A percentile compares a stretch with the other conserved stretches of the same genome.
phyloP scores from a whole-genome alignment of 2,888 invertebrate genomes.

The Dryocosmus kuriphilus region DNA sequence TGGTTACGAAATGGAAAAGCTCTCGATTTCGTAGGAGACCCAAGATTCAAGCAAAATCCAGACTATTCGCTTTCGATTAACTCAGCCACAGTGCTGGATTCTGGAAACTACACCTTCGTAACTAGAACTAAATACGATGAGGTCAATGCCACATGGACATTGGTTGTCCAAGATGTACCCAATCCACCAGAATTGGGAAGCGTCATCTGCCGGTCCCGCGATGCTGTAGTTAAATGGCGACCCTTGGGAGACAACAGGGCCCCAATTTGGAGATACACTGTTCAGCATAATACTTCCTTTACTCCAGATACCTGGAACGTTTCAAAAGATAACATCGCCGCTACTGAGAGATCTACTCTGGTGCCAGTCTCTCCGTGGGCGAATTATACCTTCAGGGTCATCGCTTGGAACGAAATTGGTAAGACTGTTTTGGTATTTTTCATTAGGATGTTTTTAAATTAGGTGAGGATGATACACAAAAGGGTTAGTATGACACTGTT shows the following conservation, averaged over 20 bases:
- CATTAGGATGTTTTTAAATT: not conserved
- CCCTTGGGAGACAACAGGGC: slow-evolving; percentile 97
- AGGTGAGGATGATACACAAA: not conserved
- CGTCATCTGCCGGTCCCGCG: slow-evolving; percentile 84
- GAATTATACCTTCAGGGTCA: slow-evolving; percentile 96
- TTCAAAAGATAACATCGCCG: slow-evolving; percentile 87
- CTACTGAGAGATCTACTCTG: slow-evolving; percentile 84
- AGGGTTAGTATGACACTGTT: not conserved
- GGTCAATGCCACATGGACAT: slow-evolving; percentile 89
- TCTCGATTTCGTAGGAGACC: slow-evolving; percentile 93
- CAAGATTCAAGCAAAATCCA: slow-evolving; percentile 89
- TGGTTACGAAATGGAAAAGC: slow-evolving; percentile 93
- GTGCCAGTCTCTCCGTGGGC: slow-evolving; percentile 92
- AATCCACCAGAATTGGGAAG: slow-evolving; percentile 87
- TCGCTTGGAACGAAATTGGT: slow-evolving; percentile 95
- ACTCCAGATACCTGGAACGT: slow-evolving; percentile 95
- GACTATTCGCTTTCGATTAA: slow-evolving; percentile 97
- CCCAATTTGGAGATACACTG: slow-evolving; percentile 92
- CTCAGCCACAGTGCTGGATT: slow-evolving; percentile 95
- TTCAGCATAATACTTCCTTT: slow-evolving; percentile 96
- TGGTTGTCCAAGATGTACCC: slow-evolving; percentile 97
- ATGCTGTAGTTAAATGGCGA: slow-evolving; percentile 91
- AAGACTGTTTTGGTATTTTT: slow-evolving; percentile 41
- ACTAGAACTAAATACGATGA: slow-evolving; percentile 94
- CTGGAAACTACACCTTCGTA: slow-evolving; percentile 96